phyloP scores from a whole-genome alignment of 2,797 vertebrate species.

The Numenius phaeopus region DNA sequence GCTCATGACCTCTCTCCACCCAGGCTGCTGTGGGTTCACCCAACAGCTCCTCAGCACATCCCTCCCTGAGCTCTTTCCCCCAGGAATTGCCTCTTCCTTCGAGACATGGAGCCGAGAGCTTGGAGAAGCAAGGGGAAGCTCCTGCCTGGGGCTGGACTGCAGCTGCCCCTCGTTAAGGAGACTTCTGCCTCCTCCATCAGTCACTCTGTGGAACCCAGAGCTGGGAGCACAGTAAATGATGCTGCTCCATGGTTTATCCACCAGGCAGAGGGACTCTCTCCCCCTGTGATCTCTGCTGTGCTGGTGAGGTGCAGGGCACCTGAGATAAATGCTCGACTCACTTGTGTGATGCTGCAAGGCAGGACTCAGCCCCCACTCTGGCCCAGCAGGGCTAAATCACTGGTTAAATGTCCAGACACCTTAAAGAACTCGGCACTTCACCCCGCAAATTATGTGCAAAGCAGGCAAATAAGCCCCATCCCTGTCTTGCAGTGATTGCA shows the following conservation, averaged over 20 bases:
- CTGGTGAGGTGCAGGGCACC: not conserved
- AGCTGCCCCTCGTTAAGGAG: not conserved
- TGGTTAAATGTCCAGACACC: not conserved
- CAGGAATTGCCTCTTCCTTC: not conserved
- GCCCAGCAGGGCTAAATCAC: not conserved
- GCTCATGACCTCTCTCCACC: not conserved
- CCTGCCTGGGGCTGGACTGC: not conserved
- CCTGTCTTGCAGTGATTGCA: slow-evolving; percentile 23
- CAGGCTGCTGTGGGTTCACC: not conserved
- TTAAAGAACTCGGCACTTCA: not conserved
- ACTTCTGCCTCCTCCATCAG: not conserved
- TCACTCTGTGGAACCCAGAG: not conserved
- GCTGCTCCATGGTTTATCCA: not conserved
- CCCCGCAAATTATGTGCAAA: not conserved
- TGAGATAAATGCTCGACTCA: accelerated
- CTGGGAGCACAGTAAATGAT: not conserved
- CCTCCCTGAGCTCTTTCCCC: not conserved
- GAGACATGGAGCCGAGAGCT: accelerated
- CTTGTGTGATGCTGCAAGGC: not conserved
- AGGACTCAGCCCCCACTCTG: not conserved
- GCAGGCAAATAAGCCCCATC: not conserved
- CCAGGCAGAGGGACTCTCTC: not conserved
- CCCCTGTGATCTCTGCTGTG: not conserved
- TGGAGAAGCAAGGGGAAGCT: not conserved
- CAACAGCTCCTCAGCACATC: not conserved